Evolutionary conservation across 2,113 vertebrate genomes (phyloP).

Genomic region (Thomomys bottae): DNA sequence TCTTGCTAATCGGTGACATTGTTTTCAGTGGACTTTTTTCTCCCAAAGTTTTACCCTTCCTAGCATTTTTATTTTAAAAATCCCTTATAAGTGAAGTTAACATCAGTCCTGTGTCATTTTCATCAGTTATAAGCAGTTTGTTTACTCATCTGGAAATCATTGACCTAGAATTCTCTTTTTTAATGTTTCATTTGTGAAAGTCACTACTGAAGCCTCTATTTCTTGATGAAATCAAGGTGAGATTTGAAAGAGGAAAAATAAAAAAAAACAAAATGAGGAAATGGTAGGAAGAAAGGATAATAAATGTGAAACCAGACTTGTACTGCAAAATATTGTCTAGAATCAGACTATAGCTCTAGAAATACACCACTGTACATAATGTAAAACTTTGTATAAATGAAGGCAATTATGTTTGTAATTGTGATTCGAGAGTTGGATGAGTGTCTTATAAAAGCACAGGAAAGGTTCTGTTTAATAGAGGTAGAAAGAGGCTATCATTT

Average conservation of each 20-base stretch:
- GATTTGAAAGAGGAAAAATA: slow-evolving; percentile 12
- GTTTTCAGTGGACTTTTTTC: too few species aligned
- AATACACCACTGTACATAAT: background rate
- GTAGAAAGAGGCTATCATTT: background rate
- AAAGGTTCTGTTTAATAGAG: background rate
- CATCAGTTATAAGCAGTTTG: background rate
- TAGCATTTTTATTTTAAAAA: too few species aligned
- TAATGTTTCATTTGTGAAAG: background rate
- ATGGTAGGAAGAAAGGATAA: background rate
- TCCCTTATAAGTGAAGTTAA: too few species aligned
- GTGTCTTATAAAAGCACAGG: background rate
- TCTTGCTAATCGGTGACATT: too few species aligned
- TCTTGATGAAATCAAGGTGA: background rate
- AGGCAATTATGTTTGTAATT: slow-evolving; percentile 1
- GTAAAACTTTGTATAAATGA: background rate
- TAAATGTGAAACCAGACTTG: too few species aligned
- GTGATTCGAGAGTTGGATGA: background rate
- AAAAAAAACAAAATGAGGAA: too few species aligned
- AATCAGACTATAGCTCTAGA: background rate
- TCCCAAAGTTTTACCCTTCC: too few species aligned
- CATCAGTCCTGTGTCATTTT: background rate
- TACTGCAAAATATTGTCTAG: background rate
- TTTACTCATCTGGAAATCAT: background rate
- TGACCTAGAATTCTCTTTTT: background rate
- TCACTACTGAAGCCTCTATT: background rate